These are phyloP conservation scores for Cryptoleucopteryx plumbea DNA, from an alignment of 2,113 vertebrate genomes.

Conservation along the genomic window DNA sequence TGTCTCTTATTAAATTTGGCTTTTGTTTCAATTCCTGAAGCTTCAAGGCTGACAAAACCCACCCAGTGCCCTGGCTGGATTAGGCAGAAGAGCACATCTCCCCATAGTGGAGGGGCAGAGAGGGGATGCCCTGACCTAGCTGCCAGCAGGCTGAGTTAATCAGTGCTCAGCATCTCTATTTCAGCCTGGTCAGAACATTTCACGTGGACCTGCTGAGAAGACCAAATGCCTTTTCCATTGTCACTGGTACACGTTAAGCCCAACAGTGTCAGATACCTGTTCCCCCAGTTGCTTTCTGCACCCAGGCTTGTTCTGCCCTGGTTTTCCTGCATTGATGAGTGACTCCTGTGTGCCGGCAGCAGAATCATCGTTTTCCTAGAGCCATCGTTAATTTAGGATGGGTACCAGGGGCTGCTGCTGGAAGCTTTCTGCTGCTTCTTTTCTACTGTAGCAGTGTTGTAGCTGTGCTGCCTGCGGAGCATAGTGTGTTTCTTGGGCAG, in stretches of 20 bases:
- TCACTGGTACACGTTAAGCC: neutral
- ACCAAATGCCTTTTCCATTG: neutral
- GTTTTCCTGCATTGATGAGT: neutral
- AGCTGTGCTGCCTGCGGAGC: fast-evolving
- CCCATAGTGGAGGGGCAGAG: fast-evolving
- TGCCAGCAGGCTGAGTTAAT: neutral
- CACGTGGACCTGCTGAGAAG: neutral
- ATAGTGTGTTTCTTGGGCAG: neutral
- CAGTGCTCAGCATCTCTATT: neutral
- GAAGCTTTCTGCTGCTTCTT: neutral
- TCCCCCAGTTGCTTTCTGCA: neutral
- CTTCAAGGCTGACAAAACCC: neutral
- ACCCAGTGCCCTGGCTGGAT: fast-evolving
- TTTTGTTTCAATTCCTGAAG: neutral
- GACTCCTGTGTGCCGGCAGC: neutral
- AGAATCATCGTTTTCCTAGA: neutral
- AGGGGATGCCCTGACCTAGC: fast-evolving
- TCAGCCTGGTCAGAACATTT: neutral
- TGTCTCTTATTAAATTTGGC: neutral
- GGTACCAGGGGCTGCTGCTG: neutral
- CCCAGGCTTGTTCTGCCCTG: neutral
- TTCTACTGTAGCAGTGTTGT: neutral
- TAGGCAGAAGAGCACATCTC: neutral
- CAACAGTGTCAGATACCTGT: fast-evolving
- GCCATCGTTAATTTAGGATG: neutral